Evolutionary conservation across 2,113 vertebrate genomes (phyloP), one percentile per base, ranked within the genome.

Genomic region (Benitochromis conjunctus): DNA sequence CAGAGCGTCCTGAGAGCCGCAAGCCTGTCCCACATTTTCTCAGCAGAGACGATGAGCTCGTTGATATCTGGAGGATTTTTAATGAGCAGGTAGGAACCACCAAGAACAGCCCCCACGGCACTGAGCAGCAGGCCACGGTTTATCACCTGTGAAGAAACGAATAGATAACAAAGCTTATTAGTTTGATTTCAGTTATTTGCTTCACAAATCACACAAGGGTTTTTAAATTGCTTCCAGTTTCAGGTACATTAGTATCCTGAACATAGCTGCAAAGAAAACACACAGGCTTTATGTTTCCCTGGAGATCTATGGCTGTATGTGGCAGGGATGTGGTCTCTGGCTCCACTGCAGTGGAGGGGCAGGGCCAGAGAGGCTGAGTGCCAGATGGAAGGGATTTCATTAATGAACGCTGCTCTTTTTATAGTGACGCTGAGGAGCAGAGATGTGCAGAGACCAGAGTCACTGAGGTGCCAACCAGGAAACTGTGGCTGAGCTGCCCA

Each of bases 141-240:
- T 92, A 98, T 97, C 43, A 98, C 88, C 98, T 98, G 95, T 9
- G 82, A 14, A 69, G n/a, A 60, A 58, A 64, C 1, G 3, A 53
- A 43, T 4, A 58, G 24, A 55, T 51, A n/a, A 14, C 64, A 19
- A 21, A 56, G 2, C 5, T 29, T n/a, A 57, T 26, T 14, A 4
- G 8, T 24, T 66, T 58, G 18, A 36, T 16, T 69, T 82, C 31
- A 31, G 9, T 76, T 60, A 10, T 18, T 29, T 55, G 5, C 21
- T 31, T 76, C 46, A 76, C 26, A 76, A 18, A 53, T 76, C 46
- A n/a, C 71, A 76, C 16, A n/a, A 76, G 10, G 69, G 16, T 76
- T 51, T 10, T 1, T 76, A 31, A 2, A 76, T 51, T 29, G 14
- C 41, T 51, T 74, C 69, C 43, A 51, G 14, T 74, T 51, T 74